Evolutionary conservation across 2,888 invertebrate species (phyloP).

Genomic region (Antitype chi): DNA sequence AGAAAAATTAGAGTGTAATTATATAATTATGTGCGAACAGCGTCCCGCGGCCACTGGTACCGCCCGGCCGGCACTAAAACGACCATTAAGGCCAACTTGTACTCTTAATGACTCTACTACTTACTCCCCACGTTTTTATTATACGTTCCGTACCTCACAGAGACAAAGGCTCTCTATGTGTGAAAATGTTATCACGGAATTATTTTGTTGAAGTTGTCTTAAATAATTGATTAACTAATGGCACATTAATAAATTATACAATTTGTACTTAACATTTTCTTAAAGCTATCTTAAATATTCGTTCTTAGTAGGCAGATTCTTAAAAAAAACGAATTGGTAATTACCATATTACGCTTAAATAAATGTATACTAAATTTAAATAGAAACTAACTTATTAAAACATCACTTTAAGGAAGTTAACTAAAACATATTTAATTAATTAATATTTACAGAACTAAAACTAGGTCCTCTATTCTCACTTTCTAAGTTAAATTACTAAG

Average conservation of each 20-base stretch:
- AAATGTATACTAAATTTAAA: background rate
- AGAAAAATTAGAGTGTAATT: constrained; percentile 58
- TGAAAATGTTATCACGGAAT: background rate
- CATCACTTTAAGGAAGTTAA: constrained; percentile 3
- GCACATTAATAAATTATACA: background rate
- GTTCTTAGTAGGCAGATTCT: background rate
- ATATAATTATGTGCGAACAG: constrained; percentile 56
- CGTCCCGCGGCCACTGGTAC: constrained; percentile 24
- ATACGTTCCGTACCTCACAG: constrained; percentile 18
- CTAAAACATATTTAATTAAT: background rate
- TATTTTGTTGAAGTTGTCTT: background rate
- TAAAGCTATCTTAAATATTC: background rate
- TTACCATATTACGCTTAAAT: background rate
- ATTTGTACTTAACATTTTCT: background rate
- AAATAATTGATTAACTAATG: background rate
- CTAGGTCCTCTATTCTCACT: background rate
- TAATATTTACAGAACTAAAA: background rate
- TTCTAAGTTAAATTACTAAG: constrained; percentile 3
- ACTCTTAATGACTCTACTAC: constrained; percentile 49
- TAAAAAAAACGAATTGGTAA: background rate
- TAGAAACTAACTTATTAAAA: background rate
- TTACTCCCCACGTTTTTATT: constrained; percentile 40
- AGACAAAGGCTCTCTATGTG: constrained; percentile 16
- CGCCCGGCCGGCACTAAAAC: constrained; percentile 40
- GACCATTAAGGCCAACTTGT: constrained; percentile 58